phyloP scores from a whole-genome alignment of 2,888 invertebrate genomes.

The Megalurothrips usitatus region DNA sequence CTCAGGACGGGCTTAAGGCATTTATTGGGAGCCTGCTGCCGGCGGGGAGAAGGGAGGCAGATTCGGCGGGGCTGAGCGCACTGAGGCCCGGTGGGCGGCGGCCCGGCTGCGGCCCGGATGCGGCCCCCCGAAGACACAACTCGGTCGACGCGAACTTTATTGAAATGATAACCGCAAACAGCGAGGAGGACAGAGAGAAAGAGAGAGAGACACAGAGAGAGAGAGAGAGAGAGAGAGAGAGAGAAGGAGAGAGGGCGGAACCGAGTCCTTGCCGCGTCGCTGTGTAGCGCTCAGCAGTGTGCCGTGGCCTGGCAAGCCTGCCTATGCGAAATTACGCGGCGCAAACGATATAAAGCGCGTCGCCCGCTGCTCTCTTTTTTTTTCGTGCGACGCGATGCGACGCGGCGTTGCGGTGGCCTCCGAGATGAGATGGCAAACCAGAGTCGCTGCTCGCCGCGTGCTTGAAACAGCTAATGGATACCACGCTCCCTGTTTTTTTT shows the following conservation, averaged over 20 bases:
- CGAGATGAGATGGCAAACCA: too few relatives aligned
- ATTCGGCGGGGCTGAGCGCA: not conserved
- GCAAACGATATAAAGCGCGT: not conserved
- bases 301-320: not conserved
- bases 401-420: too few relatives aligned
- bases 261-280: too few relatives aligned
- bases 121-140: not conserved
- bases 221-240: too few relatives aligned
- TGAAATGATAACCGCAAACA: conserved; percentile 7
- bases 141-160: not conserved
- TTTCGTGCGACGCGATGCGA: too few relatives aligned
- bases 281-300: not conserved
- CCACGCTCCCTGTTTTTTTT: too few relatives aligned
- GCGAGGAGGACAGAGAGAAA: not conserved
- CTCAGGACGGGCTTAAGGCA: conserved; percentile 1
- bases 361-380: too few relatives aligned
- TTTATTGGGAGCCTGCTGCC: not conserved
- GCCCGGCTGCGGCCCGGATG: too few relatives aligned
- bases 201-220: too few relatives aligned
- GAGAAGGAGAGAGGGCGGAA: too few relatives aligned
- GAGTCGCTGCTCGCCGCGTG: too few relatives aligned
- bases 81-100: not conserved
- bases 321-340: not conserved
- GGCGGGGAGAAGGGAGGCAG: not conserved
- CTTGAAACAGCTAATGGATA: too few relatives aligned